These are phyloP conservation scores for Cerastoderma edule DNA, from an alignment of 2,888 invertebrate genomes.

Conservation along the genomic window DNA sequence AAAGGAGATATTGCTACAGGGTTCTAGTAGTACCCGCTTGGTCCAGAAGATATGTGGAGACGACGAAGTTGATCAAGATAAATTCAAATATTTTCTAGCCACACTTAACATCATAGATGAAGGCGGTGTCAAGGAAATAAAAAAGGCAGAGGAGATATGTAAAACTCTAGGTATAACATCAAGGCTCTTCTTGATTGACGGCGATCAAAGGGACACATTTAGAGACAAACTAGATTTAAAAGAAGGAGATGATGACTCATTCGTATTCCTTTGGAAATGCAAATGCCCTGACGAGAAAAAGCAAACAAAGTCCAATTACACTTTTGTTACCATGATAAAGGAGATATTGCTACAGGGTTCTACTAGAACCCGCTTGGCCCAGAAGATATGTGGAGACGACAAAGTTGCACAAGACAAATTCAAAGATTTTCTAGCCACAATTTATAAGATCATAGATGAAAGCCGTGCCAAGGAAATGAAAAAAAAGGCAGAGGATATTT, in stretches of 20 bases:
- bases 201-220: too few relatives aligned
- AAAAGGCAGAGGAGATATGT: not conserved
- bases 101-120: not conserved
- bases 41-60: not conserved
- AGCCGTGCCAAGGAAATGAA: not conserved
- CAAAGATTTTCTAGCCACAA: not conserved
- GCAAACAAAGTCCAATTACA: not conserved
- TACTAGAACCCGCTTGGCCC: not conserved
- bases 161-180: not conserved
- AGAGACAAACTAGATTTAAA: too few relatives aligned
- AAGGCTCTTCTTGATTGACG: too few relatives aligned
- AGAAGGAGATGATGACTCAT: too few relatives aligned
- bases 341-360: not conserved
- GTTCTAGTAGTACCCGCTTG: not conserved
- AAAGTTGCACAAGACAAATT: not conserved
- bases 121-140: not conserved
- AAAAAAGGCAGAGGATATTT: not conserved
- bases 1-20: not conserved
- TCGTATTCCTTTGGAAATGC: too few relatives aligned
- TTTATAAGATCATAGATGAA: not conserved
- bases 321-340: not conserved
- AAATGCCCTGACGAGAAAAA: too few relatives aligned
- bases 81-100: slow-evolving; percentile 1
- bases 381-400: not conserved
- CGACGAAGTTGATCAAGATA: not conserved